Base-by-base conservation (phyloP, 2,113 vertebrate genomes). In the Corythaixoides concolor region DNA sequence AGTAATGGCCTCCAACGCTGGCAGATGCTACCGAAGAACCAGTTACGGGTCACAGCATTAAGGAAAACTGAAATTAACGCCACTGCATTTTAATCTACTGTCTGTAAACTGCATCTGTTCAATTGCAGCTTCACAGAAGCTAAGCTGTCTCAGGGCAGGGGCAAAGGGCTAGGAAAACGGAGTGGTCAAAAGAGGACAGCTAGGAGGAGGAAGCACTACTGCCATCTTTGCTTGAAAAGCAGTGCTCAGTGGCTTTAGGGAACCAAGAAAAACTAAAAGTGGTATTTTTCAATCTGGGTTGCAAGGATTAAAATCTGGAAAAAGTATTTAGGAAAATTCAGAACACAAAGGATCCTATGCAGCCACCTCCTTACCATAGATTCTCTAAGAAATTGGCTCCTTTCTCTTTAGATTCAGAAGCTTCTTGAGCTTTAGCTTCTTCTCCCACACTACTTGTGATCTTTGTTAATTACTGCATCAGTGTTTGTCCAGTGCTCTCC, bases 81-180 rank as follows among this genome's bases (percentile, higher is more conserved):
- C 0, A 7, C 35, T 47, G 53, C 9, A 32, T 58, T 69, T 93
- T 50, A 13, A 66, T 23, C n/a, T n/a, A 19, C n/a, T n/a, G 24
- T 20, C 39, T 79, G 56, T 68, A 68, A 82, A 56, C 15, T 9
- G 26, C 39, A 91, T 33, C 6, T 19, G 56, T 78, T 89, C 47
- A 47, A 30, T 1, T 79, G 52, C 60, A 83, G 67, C 33, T 47
- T 68, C 23, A 39, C 14, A 26, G 39, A 60, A 82, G 74, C 50
- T 77, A 76, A 77, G 16, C 21, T 59, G 50, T 35, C 64, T 70
- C 0, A 0, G 15, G 6, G 26, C 26, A 13, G 2, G 8, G 12
- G 41, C 24, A 52, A 92, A 30, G 55, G 30, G 32, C 45, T 52
- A 49, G 8, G 64, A 84, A 92, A 86, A 76, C 2, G 3, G 10